Conservation (phyloP, 2,113 vertebrate species). For the Balaeniceps rex region DNA sequence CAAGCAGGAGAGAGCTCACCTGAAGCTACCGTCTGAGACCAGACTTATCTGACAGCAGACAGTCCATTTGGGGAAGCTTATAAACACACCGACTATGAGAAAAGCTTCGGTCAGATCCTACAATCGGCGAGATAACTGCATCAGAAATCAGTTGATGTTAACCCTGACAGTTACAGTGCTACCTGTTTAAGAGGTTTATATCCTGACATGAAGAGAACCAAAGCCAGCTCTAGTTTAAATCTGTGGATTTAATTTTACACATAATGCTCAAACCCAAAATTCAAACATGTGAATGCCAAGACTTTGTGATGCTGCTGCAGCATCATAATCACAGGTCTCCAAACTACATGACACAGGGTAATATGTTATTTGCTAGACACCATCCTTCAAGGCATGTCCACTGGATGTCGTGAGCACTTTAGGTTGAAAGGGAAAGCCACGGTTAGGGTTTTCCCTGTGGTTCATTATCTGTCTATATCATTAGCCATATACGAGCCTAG, state of each 20-base stretch:
- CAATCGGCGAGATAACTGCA: neutral
- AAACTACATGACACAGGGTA: neutral
- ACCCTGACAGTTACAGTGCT: neutral
- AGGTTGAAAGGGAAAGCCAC: neutral
- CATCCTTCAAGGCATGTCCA: neutral
- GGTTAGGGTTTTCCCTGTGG: neutral
- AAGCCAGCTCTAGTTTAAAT: neutral
- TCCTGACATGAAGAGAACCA: neutral
- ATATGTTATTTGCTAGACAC: neutral
- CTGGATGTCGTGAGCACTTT: neutral
- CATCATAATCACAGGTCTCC: accelerated
- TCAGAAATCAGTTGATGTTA: neutral
- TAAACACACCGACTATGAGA: neutral
- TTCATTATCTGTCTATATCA: neutral
- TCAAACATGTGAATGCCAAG: neutral
- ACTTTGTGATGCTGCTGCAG: neutral
- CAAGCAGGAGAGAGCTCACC: neutral
- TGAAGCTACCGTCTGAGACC: neutral
- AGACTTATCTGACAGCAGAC: neutral
- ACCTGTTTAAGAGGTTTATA: neutral
- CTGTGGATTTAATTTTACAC: neutral
- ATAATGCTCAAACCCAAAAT: neutral
- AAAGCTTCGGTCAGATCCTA: neutral
- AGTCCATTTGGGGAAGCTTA: neutral
- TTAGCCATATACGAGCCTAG: neutral